phyloP scores from a whole-genome alignment of 2,113 vertebrate genomes.

The Numenius arquata region DNA sequence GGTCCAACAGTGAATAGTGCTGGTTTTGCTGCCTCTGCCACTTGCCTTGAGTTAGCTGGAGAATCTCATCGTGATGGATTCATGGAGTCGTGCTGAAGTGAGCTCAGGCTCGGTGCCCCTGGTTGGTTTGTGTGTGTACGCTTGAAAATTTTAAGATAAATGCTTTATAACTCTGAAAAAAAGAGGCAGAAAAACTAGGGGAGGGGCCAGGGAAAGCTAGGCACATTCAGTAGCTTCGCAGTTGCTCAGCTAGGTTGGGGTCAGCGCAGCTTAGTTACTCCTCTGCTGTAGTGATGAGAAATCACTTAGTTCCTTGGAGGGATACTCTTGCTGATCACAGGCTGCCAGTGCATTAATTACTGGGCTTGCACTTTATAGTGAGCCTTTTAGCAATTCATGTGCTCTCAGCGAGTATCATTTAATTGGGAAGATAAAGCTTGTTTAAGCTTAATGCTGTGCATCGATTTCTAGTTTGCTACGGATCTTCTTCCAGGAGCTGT shows the following conservation, averaged over 20 bases:
- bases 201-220: not conserved
- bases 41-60: not conserved
- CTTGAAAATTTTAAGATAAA: not conserved
- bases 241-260: not conserved
- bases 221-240: not conserved
- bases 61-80: not conserved
- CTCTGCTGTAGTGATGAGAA: not conserved
- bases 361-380: not conserved
- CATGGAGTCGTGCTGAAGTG: not conserved
- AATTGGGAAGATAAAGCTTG: not conserved
- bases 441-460: not conserved
- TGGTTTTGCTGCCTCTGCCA: not conserved
- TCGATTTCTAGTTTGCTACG: not conserved
- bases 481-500: not conserved
- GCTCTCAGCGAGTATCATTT: not conserved
- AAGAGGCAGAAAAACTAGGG: not conserved
- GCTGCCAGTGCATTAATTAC: not conserved
- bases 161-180: not conserved
- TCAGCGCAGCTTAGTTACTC: not conserved
- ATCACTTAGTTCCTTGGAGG: not conserved
- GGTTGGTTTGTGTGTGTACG: not conserved
- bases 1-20: not conserved
- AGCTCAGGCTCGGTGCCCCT: not conserved
- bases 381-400: not conserved
- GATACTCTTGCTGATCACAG: not conserved